Evolutionary conservation across 2,888 invertebrate genomes (phyloP).

Genomic region (Campopleginae sp.): DNA sequence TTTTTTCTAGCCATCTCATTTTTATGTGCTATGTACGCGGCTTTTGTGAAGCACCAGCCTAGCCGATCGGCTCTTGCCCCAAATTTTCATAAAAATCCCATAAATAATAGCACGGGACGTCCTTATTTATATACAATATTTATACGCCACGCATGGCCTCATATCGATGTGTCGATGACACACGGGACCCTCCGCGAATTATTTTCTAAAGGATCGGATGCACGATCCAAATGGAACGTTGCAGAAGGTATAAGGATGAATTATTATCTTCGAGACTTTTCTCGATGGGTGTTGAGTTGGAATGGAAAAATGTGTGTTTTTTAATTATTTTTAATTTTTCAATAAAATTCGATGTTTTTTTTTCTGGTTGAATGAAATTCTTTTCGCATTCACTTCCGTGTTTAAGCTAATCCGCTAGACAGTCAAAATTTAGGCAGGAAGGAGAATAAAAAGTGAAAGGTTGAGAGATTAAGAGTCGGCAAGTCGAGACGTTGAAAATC

Average conservation of each 20-base stretch:
- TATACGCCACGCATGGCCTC: constrained; percentile 79
- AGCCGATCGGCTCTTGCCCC: neutral
- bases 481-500: constrained; percentile 44
- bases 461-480: constrained; percentile 17
- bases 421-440: neutral
- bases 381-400: neutral
- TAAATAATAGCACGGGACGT: constrained; percentile 77
- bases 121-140: constrained; percentile 82
- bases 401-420: neutral
- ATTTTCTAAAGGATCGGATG: constrained; percentile 4
- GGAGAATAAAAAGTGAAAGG: constrained; percentile 25
- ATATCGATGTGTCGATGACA: constrained; percentile 58
- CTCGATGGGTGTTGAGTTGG: neutral
- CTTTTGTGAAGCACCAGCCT: constrained; percentile 4
- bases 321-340: neutral
- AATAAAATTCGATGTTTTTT: neutral
- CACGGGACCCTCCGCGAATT: constrained; percentile 17
- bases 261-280: neutral
- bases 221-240: neutral
- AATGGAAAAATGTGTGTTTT: neutral
- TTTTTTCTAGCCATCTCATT: constrained; percentile 35
- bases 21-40: neutral
- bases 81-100: constrained; percentile 81
- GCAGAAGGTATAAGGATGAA: neutral
- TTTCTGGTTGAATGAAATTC: neutral